Evolutionary conservation across 2,888 invertebrate species (phyloP).

Genomic region (Bembecia ichneumoniformis): DNA sequence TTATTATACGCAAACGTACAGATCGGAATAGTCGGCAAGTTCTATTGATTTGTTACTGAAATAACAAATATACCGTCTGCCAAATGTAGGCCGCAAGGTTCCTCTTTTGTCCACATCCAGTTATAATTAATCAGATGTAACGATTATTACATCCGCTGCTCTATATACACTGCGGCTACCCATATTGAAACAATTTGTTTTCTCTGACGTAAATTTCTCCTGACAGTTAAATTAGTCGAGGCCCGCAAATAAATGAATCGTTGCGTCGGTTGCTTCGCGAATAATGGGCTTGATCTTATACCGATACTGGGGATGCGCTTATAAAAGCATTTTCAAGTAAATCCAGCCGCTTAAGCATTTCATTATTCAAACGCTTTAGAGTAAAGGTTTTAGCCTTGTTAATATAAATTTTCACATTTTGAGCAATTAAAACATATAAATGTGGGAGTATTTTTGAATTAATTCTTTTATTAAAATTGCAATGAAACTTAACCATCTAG

Average conservation of each 20-base stretch:
- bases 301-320: not conserved
- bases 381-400: no score
- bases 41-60: not conserved
- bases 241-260: conserved; percentile 38
- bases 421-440: no score
- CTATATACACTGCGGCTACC: conserved; percentile 8
- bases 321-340: not conserved
- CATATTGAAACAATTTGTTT: conserved; percentile 36
- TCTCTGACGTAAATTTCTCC: conserved; percentile 22
- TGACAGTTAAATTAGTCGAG: conserved; percentile 44
- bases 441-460: no score
- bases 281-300: conserved; percentile 4
- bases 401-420: no score
- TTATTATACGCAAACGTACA: not conserved
- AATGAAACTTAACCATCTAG: no score
- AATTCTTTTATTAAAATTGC: no score
- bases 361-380: not conserved
- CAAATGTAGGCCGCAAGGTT: not conserved
- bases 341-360: not conserved
- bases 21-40: not conserved
- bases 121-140: conserved; percentile 14
- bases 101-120: not conserved
- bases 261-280: conserved; percentile 13
- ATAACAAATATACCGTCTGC: not conserved
- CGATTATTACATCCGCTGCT: conserved; percentile 8